A percentile compares a stretch with the other conserved stretches of the same genome.
phyloP scores from a whole-genome alignment of 1,140 invertebrate genomes.

The Batillaria attramentaria region DNA sequence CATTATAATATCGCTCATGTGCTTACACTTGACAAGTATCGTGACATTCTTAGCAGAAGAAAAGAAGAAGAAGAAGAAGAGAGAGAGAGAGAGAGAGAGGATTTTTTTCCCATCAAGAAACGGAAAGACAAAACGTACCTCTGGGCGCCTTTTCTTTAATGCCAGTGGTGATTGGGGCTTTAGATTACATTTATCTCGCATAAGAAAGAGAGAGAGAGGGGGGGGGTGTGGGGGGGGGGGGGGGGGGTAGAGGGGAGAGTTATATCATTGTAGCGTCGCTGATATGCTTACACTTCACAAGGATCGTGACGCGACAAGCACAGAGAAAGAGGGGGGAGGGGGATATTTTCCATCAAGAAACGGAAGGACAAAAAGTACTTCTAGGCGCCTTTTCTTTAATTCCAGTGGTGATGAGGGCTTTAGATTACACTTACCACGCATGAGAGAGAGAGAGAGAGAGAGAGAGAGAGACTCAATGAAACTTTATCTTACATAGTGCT shows the following conservation, averaged over 20 bases:
- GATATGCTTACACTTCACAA: too few species aligned
- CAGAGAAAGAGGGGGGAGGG: background rate
- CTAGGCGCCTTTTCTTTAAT: too few species aligned
- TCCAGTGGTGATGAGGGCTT: too few species aligned
- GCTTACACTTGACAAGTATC: background rate
- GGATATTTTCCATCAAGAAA: background rate
- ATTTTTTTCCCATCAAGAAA: background rate
- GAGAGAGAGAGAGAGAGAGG: background rate
- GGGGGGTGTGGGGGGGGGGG: background rate
- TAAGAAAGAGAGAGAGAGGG: background rate
- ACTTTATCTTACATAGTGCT: too few species aligned
- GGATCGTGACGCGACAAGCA: background rate
- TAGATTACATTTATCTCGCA: too few species aligned
- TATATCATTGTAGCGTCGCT: background rate
- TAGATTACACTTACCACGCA: too few species aligned
- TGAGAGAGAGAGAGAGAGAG: too few species aligned
- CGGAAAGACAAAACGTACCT: background rate
- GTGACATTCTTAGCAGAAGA: too few species aligned
- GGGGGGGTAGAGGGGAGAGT: background rate
- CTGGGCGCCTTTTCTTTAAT: too few species aligned
- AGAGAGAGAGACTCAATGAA: too few species aligned
- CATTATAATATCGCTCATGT: background rate
- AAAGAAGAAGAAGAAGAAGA: background rate
- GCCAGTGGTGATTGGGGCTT: too few species aligned
- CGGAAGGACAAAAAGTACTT: too few species aligned